A percentile compares a stretch with the other conserved stretches of the same genome.
phyloP scores from a whole-genome alignment of 2,888 invertebrate genomes.

The Atrina japonica region DNA sequence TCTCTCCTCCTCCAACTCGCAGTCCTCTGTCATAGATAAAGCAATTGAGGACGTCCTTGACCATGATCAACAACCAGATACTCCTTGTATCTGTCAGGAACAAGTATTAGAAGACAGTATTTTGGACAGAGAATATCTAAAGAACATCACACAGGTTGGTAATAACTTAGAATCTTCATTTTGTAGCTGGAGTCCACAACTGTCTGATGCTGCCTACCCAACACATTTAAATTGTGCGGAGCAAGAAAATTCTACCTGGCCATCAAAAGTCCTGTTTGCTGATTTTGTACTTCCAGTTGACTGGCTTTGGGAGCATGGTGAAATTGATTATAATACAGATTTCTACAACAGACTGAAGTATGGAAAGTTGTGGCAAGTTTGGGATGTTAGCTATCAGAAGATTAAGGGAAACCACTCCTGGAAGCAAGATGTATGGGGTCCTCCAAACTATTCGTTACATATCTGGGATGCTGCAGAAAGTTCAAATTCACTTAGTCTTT shows the following conservation, averaged over 20 bases:
- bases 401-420: constrained; percentile 4
- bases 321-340: constrained; percentile 16
- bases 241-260: constrained; percentile 12
- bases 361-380: constrained; percentile 33
- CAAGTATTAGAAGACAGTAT: background rate
- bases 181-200: background rate
- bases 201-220: background rate
- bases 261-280: constrained; percentile 29
- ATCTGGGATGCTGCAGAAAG: background rate
- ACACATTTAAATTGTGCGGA: too few relatives aligned
- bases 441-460: too few relatives aligned
- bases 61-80: background rate
- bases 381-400: constrained; percentile 40
- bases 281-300: constrained; percentile 16
- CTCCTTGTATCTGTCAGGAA: background rate
- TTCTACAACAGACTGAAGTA: constrained; percentile 11
- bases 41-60: constrained; percentile 1
- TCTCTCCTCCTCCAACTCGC: constrained; percentile 13
- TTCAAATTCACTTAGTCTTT: background rate
- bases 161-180: background rate
- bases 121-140: constrained; percentile 14
- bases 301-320: constrained; percentile 9
- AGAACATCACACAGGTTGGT: background rate
- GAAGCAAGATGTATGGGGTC: constrained; percentile 4
- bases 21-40: constrained; percentile 8